Base-by-base conservation (phyloP, 2,888 invertebrate genomes). In the Tinea pellionella region DNA sequence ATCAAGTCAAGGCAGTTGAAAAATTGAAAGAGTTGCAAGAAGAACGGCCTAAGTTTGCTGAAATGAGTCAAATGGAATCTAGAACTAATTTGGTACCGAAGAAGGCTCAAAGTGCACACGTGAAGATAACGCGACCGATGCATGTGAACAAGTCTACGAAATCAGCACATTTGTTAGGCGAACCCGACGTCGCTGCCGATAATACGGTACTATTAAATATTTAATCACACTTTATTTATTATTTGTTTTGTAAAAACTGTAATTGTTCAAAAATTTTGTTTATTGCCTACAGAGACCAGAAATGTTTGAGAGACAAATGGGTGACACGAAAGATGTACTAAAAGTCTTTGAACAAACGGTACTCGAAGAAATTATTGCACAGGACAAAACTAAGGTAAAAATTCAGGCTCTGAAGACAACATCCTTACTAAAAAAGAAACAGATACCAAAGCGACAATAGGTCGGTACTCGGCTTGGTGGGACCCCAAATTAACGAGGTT, bases 251-350 rank as follows among this genome's bases (percentile, higher is more conserved):
- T n/a, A n/a, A n/a, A n/a, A n/a, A 24, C 3, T 24, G 24, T 6
- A 24, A 24, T 24, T 24, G 6, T 24, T 24, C 3, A 3, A 24
- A 24, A 24, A 6, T 37, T 37, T 1, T 37, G 3, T 12, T 37
- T 9, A 37, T 30, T 37, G 24, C 24, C 24, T 69, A 0, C 73
- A 85, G 85, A 79, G 72, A 67, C 78, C 72, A 56, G 78, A 74
- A 30, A 84, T 86, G 79, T 70, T 87, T 60, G 86, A 87, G 65
- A 73, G 73, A 62, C 75, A 80, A 64, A 81, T 87, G 70, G 86
- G 86, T 55, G 86, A 87, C 67, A 74, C 78, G 59, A 74, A 67
- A 59, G 72, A 65, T 62, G 64, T 68, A 13, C 73, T 75, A 61
- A 67, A 47, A 13, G 24, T 66, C 51, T 72, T 74, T 13, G 74